Base-by-base conservation (phyloP, 2,113 vertebrate species). In the Chaetodon auriga region DNA sequence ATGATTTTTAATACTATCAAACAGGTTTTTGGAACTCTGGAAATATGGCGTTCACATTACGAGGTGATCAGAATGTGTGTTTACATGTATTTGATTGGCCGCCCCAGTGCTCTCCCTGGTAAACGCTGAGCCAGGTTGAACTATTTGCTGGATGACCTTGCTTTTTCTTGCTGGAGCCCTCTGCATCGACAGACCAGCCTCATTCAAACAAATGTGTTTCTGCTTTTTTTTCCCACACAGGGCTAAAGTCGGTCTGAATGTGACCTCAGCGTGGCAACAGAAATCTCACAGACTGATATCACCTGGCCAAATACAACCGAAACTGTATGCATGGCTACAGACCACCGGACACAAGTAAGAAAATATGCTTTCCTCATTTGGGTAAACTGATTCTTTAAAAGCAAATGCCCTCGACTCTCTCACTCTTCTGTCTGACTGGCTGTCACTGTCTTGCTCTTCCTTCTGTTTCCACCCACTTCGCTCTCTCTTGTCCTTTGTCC, bases 401-500 rank as follows among this genome's bases (percentile, higher is more conserved):
- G 60, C 66, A 55, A 58, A 35, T 45, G 62, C 45, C 46, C 78
- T 84, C 57, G 21, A 78, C 55, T 60, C 51, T 46, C 35, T 72
- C 38, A 63, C 4, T 75, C 36, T 7, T 68, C n/a, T 60, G 35
- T 68, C 65, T 25, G 0, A 63, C 57, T 71, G 35, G 10, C 21
- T 23, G 18, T 35, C n/a, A 15, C 64, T 35, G 8, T 78, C 38
- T 23, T 51, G 77, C 61, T 71, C 60, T 35, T 48, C 57, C 35
- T 21, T 62, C 51, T 25, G 45, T 6, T 84, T 62, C 15, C 30
- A 53, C 35, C 38, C 58, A n/a, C 51, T 62, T 73, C 60, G 55
- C 57, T 54, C 69, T 60, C 75, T 78, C 58, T 65, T 61, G 49
- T 89, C 83, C 80, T 85, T 62, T 86, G 71, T 83, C 70, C 78